phyloP scores from a whole-genome alignment of 2,113 vertebrate species.

The Malaclemys terrapin region DNA sequence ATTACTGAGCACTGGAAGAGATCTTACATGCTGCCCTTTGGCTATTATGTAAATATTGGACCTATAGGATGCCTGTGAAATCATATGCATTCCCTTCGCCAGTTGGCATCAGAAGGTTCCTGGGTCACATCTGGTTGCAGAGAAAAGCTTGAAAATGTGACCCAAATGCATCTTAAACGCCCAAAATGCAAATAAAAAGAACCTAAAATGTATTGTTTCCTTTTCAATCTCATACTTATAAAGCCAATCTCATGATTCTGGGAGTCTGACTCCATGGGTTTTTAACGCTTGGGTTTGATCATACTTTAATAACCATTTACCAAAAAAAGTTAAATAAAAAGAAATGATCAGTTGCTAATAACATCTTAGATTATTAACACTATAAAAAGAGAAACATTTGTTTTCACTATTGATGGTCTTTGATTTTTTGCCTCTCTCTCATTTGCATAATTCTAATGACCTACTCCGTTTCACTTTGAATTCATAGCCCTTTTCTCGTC shows the following conservation, averaged over 20 bases:
- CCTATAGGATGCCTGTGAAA: no score
- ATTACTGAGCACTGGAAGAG: no score
- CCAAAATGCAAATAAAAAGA: background rate
- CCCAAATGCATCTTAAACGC: accelerated
- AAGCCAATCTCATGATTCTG: conserved; percentile 47
- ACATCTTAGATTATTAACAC: background rate
- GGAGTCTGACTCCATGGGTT: conserved; percentile 42
- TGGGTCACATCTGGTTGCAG: background rate
- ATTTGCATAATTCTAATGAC: background rate
- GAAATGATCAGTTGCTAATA: conserved; percentile 30
- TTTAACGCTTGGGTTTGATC: conserved; percentile 18
- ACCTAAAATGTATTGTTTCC: background rate
- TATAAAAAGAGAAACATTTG: background rate
- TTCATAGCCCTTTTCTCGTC: background rate
- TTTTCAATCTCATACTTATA: conserved; percentile 41
- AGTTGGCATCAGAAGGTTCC: no score
- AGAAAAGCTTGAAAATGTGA: background rate
- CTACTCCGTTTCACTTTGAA: background rate
- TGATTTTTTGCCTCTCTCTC: background rate
- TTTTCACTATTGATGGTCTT: background rate
- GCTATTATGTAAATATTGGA: no score
- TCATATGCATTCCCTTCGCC: no score
- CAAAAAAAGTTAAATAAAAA: background rate
- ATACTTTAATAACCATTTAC: conserved; percentile 2
- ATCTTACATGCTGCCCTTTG: no score